phyloP scores from a whole-genome alignment of 2,888 invertebrate species.

The Aelia acuminata region DNA sequence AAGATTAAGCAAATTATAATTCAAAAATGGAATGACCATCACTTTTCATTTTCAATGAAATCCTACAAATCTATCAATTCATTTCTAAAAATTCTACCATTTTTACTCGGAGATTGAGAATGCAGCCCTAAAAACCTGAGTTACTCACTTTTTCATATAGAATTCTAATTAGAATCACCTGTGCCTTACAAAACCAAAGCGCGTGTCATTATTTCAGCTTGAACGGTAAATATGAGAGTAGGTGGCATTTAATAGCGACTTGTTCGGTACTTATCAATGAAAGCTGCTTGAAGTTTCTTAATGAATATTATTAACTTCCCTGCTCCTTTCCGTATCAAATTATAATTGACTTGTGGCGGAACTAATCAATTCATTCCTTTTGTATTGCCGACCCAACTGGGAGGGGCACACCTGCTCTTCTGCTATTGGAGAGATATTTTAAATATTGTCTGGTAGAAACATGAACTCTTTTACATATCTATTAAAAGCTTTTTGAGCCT shows the following conservation, averaged over 20 bases:
- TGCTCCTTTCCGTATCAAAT: neutral
- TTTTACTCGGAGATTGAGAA: too few species aligned
- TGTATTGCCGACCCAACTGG: neutral
- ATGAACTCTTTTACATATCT: too few species aligned
- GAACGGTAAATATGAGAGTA: neutral
- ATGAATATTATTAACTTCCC: neutral
- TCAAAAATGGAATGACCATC: too few species aligned
- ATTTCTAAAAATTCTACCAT: too few species aligned
- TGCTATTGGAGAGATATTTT: too few species aligned
- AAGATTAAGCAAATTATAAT: too few species aligned
- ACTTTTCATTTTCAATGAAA: too few species aligned
- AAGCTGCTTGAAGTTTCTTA: neutral
- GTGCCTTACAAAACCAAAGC: neutral
- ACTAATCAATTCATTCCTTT: constrained; percentile 25
- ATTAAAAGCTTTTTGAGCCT: too few species aligned
- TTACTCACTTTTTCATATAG: neutral
- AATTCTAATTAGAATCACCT: too few species aligned
- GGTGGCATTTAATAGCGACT: neutral
- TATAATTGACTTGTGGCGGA: constrained; percentile 4
- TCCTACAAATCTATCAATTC: too few species aligned
- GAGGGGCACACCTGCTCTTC: neutral
- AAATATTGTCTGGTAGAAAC: too few species aligned
- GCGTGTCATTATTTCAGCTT: neutral
- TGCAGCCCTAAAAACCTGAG: neutral
- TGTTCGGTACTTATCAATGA: neutral